Evolutionary conservation across 1,140 invertebrate species (phyloP), one percentile per base, ranked within the genome.

Genomic region (Scaptomyza pallida): DNA sequence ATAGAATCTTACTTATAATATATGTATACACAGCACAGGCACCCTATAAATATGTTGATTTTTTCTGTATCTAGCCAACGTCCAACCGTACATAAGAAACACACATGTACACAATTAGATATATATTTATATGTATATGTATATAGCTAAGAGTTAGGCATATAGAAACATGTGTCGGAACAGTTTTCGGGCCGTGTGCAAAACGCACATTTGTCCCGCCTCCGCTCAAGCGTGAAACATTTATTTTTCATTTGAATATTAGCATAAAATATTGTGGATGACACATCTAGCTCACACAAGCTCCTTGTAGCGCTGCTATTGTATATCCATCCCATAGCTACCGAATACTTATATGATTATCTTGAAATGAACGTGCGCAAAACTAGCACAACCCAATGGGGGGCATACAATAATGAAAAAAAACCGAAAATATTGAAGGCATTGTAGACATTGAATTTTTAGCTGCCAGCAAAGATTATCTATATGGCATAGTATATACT

Each of bases 261-360:
- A 89, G 85, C 85, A 81, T 89, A 78, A 89, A 89, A 89, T 89
- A 89, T 89, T 78, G 74, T 76, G 69, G 86, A 89, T 89, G 85
- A 85, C 85, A 89, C 80, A 81, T 89, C 79, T 85, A 85, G 76
- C 65, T 65, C 75, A 75, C 61, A 61, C 54, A 35, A 35, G 52
- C 33, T 63, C 56, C 6, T 40, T 45, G 61, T 61, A 48, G 63
- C 33, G 10, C 43, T 60, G 72, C 57, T 67, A 62, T 70, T 70
- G 57, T 72, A 75, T 79, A 55, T 72, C 30, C 52, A 56, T 57
- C 44, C 37, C 41, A 50, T 48, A 55, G 47, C 45, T n/a, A 64
- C 54, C 45, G 37, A 47, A 60, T 26, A 43, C 37, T 43, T 45
- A 41, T 65, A 16, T 47, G 52, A 64, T 47, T 30, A 52, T 44